Evolutionary conservation across 2,888 invertebrate genomes (phyloP).

Genomic region (Drosophila planitibia): DNA sequence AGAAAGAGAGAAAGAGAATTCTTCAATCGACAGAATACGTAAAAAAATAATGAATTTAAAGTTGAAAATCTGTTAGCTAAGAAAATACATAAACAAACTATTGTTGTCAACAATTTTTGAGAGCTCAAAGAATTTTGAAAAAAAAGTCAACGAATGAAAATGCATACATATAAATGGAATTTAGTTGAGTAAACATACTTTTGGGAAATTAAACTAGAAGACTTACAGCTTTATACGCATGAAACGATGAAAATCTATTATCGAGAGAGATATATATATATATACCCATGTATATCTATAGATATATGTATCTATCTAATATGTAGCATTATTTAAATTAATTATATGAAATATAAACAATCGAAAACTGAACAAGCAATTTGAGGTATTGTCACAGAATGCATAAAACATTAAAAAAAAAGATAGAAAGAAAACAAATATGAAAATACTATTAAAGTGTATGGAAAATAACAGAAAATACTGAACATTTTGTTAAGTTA

Average conservation of each 20-base stretch:
- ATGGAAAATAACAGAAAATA: constrained; percentile 6
- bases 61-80: constrained; percentile 53
- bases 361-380: constrained; percentile 23
- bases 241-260: constrained; percentile 65
- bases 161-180: constrained; percentile 63
- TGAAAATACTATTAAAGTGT: constrained; percentile 36
- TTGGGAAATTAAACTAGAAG: constrained; percentile 74
- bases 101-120: constrained; percentile 65
- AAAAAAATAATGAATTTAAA: constrained; percentile 44
- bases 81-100: constrained; percentile 31
- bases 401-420: constrained; percentile 28
- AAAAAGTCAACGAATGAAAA: constrained; percentile 36
- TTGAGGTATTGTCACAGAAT: constrained; percentile 49
- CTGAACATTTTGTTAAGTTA: constrained; percentile 45
- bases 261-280: constrained; percentile 26
- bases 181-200: constrained; percentile 75
- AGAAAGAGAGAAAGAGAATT: constrained; percentile 12
- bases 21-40: constrained; percentile 43
- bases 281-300: constrained; percentile 32
- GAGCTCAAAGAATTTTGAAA: constrained; percentile 43
- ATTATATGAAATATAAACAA: constrained; percentile 44
- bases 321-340: constrained; percentile 73
- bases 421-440: constrained; percentile 21
- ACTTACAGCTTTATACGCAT: constrained; percentile 82
- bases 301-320: constrained; percentile 40